These are phyloP conservation scores for Caiman crocodilus DNA, from an alignment of 2,797 vertebrate species.

Conservation along the genomic window DNA sequence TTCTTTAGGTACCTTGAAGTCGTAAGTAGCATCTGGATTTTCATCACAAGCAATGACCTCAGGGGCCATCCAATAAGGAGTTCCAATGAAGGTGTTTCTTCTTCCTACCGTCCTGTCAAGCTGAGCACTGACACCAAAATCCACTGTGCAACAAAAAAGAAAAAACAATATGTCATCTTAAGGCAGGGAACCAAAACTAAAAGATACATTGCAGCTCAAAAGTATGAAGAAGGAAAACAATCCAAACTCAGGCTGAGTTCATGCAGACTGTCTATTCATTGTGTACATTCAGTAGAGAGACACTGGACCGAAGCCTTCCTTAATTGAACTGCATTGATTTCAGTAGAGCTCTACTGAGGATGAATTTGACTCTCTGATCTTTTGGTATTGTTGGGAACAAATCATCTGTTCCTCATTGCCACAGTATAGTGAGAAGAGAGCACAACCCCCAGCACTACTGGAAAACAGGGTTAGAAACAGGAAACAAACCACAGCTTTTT, in stretches of 20 bases:
- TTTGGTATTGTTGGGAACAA: conserved; percentile 18
- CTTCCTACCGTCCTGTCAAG: conserved; percentile 95
- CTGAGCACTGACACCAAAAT: conserved; percentile 97
- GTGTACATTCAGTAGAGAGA: neutral
- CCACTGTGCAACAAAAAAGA: conserved; percentile 82
- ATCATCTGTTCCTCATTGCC: conserved; percentile 46
- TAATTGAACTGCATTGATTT: conserved; percentile 9
- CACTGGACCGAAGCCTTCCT: neutral
- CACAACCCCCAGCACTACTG: conserved; percentile 60
- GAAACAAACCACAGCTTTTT: conserved; percentile 68
- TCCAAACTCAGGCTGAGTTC: neutral
- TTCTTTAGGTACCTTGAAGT: conserved; percentile 90
- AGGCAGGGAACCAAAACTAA: neutral
- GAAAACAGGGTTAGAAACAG: conserved; percentile 60
- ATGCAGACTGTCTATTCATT: neutral
- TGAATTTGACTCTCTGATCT: conserved; percentile 35
- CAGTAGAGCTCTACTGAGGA: conserved; percentile 50
- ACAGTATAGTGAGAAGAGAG: conserved; percentile 64
- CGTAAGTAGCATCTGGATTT: conserved; percentile 96
- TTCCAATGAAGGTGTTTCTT: conserved; percentile 97
- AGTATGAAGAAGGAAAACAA: neutral
- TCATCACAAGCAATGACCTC: conserved; percentile 98
- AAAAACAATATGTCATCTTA: neutral
- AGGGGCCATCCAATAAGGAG: conserved; percentile 98
- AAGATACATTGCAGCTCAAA: neutral